A percentile compares a stretch with the other conserved stretches of the same genome.
Conservation (phyloP, 2,888 invertebrate genomes). For the Chirona hameri region DNA sequence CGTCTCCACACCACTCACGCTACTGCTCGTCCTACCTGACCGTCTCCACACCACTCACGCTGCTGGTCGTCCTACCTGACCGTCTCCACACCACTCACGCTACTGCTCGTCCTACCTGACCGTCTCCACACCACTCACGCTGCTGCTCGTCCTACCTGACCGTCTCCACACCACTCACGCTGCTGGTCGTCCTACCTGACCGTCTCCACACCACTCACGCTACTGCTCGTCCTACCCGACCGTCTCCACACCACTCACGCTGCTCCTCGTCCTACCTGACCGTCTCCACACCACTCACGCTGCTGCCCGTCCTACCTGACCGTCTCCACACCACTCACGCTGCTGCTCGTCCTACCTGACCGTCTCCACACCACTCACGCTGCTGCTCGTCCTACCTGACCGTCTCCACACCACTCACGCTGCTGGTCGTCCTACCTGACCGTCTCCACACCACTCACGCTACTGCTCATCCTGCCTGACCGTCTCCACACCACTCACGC, state of each 20-base stretch:
- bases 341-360: slow-evolving; percentile 52
- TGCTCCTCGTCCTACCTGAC: slow-evolving; percentile 52
- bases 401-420: slow-evolving; percentile 37
- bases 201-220: slow-evolving; percentile 37
- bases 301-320: slow-evolving; percentile 52
- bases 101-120: slow-evolving; percentile 52
- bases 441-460: slow-evolving; percentile 37
- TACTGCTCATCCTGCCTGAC: slow-evolving; percentile 34
- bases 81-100: slow-evolving; percentile 37
- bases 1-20: slow-evolving; percentile 37
- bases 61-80: slow-evolving; percentile 34
- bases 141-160: slow-evolving; percentile 52
- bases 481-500: slow-evolving; percentile 37
- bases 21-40: slow-evolving; percentile 52
- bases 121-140: slow-evolving; percentile 37
- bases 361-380: slow-evolving; percentile 37
- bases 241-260: slow-evolving; percentile 37
- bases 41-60: slow-evolving; percentile 37
- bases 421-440: slow-evolving; percentile 34
- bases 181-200: slow-evolving; percentile 34
- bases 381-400: slow-evolving; percentile 52
- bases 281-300: slow-evolving; percentile 37
- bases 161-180: slow-evolving; percentile 37
- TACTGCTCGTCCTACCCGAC: slow-evolving; percentile 34
- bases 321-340: slow-evolving; percentile 37